Evolutionary conservation across 53 echinoderm and acorn worm species (phyloP), one percentile per base, ranked within the genome.

Genomic region (Pentamera pediparva): DNA sequence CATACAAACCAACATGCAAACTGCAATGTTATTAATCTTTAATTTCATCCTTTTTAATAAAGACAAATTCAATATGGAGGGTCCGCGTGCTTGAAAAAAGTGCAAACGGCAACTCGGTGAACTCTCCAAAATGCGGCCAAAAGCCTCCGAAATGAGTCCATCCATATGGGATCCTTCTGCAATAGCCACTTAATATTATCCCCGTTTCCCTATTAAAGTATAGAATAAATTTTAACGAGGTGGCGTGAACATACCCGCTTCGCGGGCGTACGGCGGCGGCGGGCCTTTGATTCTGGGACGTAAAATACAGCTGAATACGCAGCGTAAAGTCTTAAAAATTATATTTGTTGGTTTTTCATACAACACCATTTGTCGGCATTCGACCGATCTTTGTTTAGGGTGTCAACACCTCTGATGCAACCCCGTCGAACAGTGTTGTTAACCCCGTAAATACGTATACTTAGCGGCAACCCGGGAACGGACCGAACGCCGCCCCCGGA

Each of bases 341-440:
- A 65, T 65, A 65, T 65, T 65, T 65, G 65, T 65, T 65, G 40
- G 65, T 65, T 65, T 65, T 37, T 65, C 65, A 65, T 65, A 65
- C 65, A 36, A 37, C 26, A 24, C 40, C 65, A 65, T 65, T 65
- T 65, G 65, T 65, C 65, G 39, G 65, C 36, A n/a, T 18, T 25
- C 36, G 25, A 15, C 37, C 30, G 24, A 67, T 43, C 67, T 67
- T 67, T 67, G 67, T 67, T 67, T 67, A 67, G 67, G 67, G 67
- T 67, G 67, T 67, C 67, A 67, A 67, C 67, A 67, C 67, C 67
- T 67, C 45, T 27, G 30, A 43, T 43, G 45, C 45, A 67, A 67
- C n/a, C n/a, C n/a, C 45, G 29, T 10, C 67, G 30, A 45, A 67
- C 45, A 43, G 39, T 26, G 40, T 45, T 41, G 31, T 43, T 67